These are phyloP conservation scores for Porites australiensis DNA, from an alignment of 64 coral and sea anemone species.

Conservation along the genomic window DNA sequence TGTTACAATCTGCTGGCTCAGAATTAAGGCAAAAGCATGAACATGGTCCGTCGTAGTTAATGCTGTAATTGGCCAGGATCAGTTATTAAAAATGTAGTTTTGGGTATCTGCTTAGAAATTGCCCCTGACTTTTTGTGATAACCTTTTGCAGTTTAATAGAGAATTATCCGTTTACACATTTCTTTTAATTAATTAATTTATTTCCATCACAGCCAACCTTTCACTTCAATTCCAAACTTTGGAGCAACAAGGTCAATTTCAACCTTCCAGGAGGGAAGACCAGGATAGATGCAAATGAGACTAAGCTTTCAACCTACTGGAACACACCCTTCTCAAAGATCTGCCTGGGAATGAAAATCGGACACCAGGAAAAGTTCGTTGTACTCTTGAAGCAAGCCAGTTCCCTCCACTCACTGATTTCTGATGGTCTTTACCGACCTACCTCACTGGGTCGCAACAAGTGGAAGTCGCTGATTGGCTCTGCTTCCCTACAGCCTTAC, in stretches of 20 bases:
- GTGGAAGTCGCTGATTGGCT: slow-evolving; percentile 39
- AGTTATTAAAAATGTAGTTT: too few species aligned
- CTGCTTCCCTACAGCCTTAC: background rate
- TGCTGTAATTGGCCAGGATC: too few species aligned
- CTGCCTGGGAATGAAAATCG: slow-evolving; percentile 21
- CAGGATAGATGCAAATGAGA: slow-evolving; percentile 49
- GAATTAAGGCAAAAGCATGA: background rate
- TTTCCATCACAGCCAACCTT: slow-evolving; percentile 22
- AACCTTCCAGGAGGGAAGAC: slow-evolving; percentile 9
- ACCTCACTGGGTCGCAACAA: slow-evolving; percentile 30
- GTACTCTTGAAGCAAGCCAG: background rate
- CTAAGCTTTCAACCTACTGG: slow-evolving; percentile 52
- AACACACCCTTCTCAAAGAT: slow-evolving; percentile 7
- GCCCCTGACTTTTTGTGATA: too few species aligned
- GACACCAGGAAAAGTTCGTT: background rate
- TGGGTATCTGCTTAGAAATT: too few species aligned
- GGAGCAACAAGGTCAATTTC: slow-evolving; percentile 17
- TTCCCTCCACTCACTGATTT: slow-evolving; percentile 24
- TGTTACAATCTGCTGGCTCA: background rate
- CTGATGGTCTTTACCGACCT: slow-evolving; percentile 43
- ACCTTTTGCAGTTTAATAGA: too few species aligned
- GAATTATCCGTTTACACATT: too few species aligned
- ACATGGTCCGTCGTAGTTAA: too few species aligned
- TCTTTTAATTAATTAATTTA: background rate
- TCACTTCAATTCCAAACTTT: slow-evolving; percentile 21